These are phyloP conservation scores for Isaurus tuberculatus DNA, from an alignment of 92 coral and sea anemone genomes.

Conservation along the genomic window DNA sequence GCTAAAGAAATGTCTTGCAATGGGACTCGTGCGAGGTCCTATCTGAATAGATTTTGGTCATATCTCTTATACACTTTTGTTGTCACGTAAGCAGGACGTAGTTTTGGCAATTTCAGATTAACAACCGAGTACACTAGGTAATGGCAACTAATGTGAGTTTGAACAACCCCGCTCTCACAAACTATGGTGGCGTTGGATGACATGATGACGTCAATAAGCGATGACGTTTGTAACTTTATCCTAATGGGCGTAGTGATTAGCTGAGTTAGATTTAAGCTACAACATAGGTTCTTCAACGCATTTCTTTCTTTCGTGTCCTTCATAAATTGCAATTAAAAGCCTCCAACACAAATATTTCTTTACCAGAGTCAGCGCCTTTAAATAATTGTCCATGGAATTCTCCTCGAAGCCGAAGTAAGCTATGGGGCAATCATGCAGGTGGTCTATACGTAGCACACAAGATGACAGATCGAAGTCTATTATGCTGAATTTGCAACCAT, in stretches of 20 bases:
- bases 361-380: not conserved
- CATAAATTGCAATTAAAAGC: not conserved
- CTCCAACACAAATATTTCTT: not conserved
- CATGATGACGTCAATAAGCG: no score
- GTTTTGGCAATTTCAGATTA: slow-evolving; percentile 33
- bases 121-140: not conserved
- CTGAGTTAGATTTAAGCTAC: slow-evolving; percentile 35
- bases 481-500: slow-evolving; percentile 49
- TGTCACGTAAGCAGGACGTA: not conserved
- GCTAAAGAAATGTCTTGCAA: slow-evolving; percentile 22
- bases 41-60: not conserved
- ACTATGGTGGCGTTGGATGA: no score
- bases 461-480: slow-evolving; percentile 27
- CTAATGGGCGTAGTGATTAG: slow-evolving; percentile 26
- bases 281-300: slow-evolving; percentile 33
- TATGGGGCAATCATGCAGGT: not conserved
- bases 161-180: no score
- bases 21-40: slow-evolving; percentile 7
- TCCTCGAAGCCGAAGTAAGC: not conserved
- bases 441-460: slow-evolving; percentile 1
- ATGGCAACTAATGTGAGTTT: slow-evolving; percentile 30
- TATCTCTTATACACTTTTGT: slow-evolving; percentile 6
- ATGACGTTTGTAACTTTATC: slow-evolving; percentile 5
- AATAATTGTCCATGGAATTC: not conserved
- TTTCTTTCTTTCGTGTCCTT: slow-evolving; percentile 3